These are phyloP conservation scores for Platichthys flesus DNA, from an alignment of 2,113 vertebrate species.

Conservation along the genomic window DNA sequence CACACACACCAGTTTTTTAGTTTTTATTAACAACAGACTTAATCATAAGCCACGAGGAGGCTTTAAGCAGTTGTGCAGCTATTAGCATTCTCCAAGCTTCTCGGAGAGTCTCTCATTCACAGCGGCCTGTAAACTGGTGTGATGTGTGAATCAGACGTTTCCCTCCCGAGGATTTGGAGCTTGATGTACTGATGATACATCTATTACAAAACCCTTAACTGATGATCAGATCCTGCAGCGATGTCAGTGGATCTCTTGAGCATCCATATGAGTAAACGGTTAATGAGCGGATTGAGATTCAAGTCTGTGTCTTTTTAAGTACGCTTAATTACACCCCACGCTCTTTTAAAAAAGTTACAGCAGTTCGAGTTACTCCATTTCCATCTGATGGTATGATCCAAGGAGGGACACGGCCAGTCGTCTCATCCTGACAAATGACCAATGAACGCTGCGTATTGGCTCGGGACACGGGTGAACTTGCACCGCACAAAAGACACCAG, in stretches of 20 bases:
- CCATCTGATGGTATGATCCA: slow-evolving; percentile 28
- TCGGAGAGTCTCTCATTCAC: neutral
- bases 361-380: slow-evolving; percentile 19
- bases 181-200: slow-evolving; percentile 23
- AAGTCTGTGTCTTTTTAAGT: slow-evolving; percentile 31
- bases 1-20: neutral
- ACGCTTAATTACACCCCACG: slow-evolving; percentile 28
- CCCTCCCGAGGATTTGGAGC: slow-evolving; percentile 2
- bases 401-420: slow-evolving; percentile 10
- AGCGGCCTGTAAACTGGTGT: slow-evolving; percentile 12
- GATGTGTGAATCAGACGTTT: slow-evolving; percentile 23
- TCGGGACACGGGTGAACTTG: slow-evolving; percentile 64
- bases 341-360: slow-evolving; percentile 20
- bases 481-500: slow-evolving; percentile 58
- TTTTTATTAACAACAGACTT: slow-evolving; percentile 22
- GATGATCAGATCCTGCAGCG: slow-evolving; percentile 30
- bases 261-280: slow-evolving; percentile 19
- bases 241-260: slow-evolving; percentile 31
- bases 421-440: slow-evolving; percentile 44
- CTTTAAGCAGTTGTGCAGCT: slow-evolving; percentile 19
- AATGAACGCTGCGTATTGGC: slow-evolving; percentile 39
- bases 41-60: slow-evolving; percentile 21
- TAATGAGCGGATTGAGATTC: slow-evolving; percentile 42
- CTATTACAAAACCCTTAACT: slow-evolving; percentile 20
- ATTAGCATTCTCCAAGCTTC: slow-evolving; percentile 25